These are phyloP conservation scores for Cartodere bifasciata DNA, from an alignment of 2,888 invertebrate genomes.

Conservation along the genomic window DNA sequence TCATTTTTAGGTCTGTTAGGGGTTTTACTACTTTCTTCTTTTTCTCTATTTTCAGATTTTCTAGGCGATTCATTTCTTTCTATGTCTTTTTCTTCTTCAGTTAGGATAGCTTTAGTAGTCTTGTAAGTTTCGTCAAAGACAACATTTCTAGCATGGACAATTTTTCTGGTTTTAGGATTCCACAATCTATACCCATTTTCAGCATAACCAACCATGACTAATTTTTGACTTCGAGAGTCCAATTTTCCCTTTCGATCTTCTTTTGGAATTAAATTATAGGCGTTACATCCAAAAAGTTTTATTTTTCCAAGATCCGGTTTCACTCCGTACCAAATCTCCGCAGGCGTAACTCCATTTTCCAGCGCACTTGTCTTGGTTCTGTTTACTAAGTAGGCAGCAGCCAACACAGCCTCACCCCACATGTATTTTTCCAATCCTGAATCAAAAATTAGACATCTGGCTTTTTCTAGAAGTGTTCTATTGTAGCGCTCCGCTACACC, in stretches of 20 bases:
- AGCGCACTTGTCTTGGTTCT: conserved; percentile 12
- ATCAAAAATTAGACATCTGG: conserved; percentile 18
- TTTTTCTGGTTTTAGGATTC: conserved; percentile 14
- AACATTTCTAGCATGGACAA: conserved; percentile 17
- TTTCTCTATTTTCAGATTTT: neutral
- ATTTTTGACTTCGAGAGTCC: conserved; percentile 14
- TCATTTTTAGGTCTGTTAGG: neutral
- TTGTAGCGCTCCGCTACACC: conserved; percentile 21
- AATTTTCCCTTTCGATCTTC: conserved; percentile 18
- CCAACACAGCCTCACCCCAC: conserved; percentile 17
- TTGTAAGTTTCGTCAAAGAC: conserved; percentile 17
- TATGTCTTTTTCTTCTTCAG: neutral
- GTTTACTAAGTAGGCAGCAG: conserved; percentile 14
- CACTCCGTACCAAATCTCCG: conserved; percentile 17
- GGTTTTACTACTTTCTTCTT: neutral
- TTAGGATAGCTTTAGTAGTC: neutral
- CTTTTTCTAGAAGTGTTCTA: conserved; percentile 20
- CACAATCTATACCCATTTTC: conserved; percentile 19
- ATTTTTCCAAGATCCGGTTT: conserved; percentile 17
- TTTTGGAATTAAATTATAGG: conserved; percentile 15
- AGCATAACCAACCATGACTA: conserved; percentile 17
- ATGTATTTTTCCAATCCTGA: conserved; percentile 15
- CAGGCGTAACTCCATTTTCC: conserved; percentile 13
- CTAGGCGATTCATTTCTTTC: neutral
- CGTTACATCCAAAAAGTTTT: conserved; percentile 16